Percentiles rank a stretch among this genome's conserved stretches.
phyloP scores from a whole-genome alignment of 37 sponge, comb jelly and placozoan species.

The Theonella swinhoei region DNA sequence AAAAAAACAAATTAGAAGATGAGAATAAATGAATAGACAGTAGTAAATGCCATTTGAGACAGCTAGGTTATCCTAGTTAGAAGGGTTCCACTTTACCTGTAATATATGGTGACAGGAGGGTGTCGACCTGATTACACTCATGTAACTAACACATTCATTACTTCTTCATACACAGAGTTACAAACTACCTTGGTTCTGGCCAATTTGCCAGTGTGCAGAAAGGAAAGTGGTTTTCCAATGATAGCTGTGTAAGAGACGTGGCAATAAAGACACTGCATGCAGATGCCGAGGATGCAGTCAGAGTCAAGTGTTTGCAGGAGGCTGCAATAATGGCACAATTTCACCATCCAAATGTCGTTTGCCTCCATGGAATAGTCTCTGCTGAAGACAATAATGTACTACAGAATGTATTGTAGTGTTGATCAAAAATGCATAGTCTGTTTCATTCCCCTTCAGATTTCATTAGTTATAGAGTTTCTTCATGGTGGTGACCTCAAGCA shows the following conservation, averaged over 20 bases:
- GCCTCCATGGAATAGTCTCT: conserved; percentile 22
- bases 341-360: conserved; percentile 31
- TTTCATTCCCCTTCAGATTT: not conserved
- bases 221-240: conserved; percentile 6
- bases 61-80: no score
- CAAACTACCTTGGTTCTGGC: conserved; percentile 33
- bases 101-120: no score
- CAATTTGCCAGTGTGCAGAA: conserved; percentile 25
- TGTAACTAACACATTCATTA: no score
- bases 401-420: not conserved
- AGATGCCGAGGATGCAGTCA: not conserved
- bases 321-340: conserved; percentile 53
- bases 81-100: no score
- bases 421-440: no score
- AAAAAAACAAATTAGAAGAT: no score
- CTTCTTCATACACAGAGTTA: no score
- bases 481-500: not conserved
- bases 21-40: no score
- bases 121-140: no score
- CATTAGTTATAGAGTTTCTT: not conserved
- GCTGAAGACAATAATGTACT: not conserved
- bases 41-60: no score
- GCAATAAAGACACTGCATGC: conserved; percentile 35
- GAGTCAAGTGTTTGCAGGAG: conserved; percentile 28
- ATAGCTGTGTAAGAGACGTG: not conserved